A percentile compares a stretch with the other conserved stretches of the same genome.
Conservation (phyloP, 1,140 invertebrate species). For the Leptinotarsa undecemlineata region DNA sequence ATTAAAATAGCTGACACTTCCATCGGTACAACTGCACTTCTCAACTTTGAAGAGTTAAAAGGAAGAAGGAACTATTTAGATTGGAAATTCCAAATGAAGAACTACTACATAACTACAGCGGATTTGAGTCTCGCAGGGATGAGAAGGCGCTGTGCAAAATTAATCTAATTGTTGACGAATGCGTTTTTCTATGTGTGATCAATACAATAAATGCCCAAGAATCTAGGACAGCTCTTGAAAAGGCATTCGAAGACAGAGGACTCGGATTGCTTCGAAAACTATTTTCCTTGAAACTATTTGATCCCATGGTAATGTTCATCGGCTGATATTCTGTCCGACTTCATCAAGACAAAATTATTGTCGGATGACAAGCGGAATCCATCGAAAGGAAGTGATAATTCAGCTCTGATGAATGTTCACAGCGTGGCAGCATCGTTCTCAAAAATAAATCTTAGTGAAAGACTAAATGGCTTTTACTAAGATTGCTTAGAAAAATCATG, state of each 20-base stretch:
- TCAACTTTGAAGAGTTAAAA: constrained; percentile 25
- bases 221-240: constrained; percentile 26
- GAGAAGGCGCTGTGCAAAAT: constrained; percentile 18
- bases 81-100: constrained; percentile 31
- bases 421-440: no score
- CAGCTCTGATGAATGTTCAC: no score
- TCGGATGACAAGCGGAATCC: constrained; percentile 25
- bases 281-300: constrained; percentile 29
- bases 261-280: constrained; percentile 20
- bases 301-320: constrained; percentile 49
- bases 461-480: no score
- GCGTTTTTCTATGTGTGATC: constrained; percentile 22
- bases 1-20: background rate
- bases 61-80: constrained; percentile 25
- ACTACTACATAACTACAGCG: background rate
- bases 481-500: no score
- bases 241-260: constrained; percentile 32
- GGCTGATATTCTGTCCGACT: constrained; percentile 42
- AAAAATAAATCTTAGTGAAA: no score
- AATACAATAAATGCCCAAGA: constrained; percentile 1
- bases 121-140: background rate
- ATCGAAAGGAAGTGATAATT: background rate
- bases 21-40: background rate
- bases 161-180: constrained; percentile 20
- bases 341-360: constrained; percentile 48